Percentiles rank a stretch among this genome's conserved stretches.
Evolutionary conservation across 2,888 invertebrate species (phyloP).

Genomic region (Tigriopus californicus): DNA sequence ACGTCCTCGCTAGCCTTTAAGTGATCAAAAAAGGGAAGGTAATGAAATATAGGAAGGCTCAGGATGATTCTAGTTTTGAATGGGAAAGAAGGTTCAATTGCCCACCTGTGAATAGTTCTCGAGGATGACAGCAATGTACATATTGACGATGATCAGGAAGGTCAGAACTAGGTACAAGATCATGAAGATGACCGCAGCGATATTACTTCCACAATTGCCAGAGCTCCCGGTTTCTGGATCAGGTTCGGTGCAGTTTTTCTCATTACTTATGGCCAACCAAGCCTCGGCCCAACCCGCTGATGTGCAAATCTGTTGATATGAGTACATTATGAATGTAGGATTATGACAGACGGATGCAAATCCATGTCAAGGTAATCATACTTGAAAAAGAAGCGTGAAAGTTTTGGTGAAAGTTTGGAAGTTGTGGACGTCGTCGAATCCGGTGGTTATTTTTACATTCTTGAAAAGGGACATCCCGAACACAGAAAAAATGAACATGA

Average conservation of each 20-base stretch:
- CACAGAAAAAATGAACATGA: slow-evolving; percentile 98
- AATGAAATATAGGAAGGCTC: not conserved
- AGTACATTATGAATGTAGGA: too few relatives aligned
- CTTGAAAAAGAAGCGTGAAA: slow-evolving; percentile 93
- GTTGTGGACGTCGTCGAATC: slow-evolving; percentile 91
- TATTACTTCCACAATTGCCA: slow-evolving; percentile 69
- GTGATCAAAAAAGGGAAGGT: too few relatives aligned
- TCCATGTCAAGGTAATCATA: too few relatives aligned
- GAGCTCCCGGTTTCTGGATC: slow-evolving; percentile 66
- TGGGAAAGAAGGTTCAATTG: too few relatives aligned
- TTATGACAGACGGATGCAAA: too few relatives aligned
- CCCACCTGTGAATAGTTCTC: slow-evolving; percentile 94
- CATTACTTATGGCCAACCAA: slow-evolving; percentile 84
- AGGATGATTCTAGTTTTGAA: not conserved
- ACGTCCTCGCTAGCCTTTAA: slow-evolving; percentile 97
- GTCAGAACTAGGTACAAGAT: slow-evolving; percentile 92
- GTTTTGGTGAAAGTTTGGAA: slow-evolving; percentile 96
- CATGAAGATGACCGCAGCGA: slow-evolving; percentile 83
- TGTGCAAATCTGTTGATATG: slow-evolving; percentile 66
- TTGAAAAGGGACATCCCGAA: slow-evolving; percentile 99
- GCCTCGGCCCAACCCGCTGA: slow-evolving; percentile 97
- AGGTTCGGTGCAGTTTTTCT: slow-evolving; percentile 69
- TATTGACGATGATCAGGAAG: slow-evolving; percentile 96
- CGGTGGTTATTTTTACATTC: slow-evolving; percentile 86
- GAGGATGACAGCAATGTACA: slow-evolving; percentile 99